Base-by-base conservation (phyloP, 2,113 vertebrate genomes). In the Eclectus roratus region DNA sequence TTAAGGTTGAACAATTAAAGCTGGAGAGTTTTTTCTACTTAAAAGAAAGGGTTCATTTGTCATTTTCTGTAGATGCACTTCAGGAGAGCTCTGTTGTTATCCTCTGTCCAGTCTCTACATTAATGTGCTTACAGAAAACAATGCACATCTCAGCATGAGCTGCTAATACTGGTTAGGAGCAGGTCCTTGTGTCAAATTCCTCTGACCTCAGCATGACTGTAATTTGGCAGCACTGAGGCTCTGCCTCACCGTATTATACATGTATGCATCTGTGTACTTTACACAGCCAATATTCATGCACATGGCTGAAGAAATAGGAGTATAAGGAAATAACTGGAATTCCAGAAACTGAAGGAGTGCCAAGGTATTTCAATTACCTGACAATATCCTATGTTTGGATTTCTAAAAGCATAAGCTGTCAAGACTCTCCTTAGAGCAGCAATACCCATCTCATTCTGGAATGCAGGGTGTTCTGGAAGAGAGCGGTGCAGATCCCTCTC, bases 391-490 rank as follows among this genome's bases (percentile, higher is more conserved):
- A 99, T 99, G 97, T 99, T 99, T 86, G 99, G 99, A 95, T 99
- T 99, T 66, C 99, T 98, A 96, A 99, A 99, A 7, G 99, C 99
- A 41, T 99, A 99, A 12, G 99, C 99, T 4, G 99, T 99, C 74
- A 99, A 97, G 60, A 99, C 99, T 88, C 99, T 98, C 85, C 99
- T 98, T 63, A 99, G 97, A 39, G 99, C 99, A 1, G 99, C 99
- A 56, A 99, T 99, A 70, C 99, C 99, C 98, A 99, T 99, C 97
- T 99, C 99, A 5, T 99, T 99, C 98, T 99, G 99, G 95, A 99
- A 99, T 5, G 99, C 99, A 1, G 99, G 99, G 81, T 99, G 99
- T 24, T 99, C 99, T 0, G 99, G 99, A 25, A 99, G 99, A 9
- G 99, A 99, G 92, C 99, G 99, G 94, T 99, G 99, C 56, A 99